Percentiles rank a stretch among this genome's conserved stretches.
phyloP scores from a whole-genome alignment of 2,113 vertebrate genomes.

The Sakesphorus luctuosus region DNA sequence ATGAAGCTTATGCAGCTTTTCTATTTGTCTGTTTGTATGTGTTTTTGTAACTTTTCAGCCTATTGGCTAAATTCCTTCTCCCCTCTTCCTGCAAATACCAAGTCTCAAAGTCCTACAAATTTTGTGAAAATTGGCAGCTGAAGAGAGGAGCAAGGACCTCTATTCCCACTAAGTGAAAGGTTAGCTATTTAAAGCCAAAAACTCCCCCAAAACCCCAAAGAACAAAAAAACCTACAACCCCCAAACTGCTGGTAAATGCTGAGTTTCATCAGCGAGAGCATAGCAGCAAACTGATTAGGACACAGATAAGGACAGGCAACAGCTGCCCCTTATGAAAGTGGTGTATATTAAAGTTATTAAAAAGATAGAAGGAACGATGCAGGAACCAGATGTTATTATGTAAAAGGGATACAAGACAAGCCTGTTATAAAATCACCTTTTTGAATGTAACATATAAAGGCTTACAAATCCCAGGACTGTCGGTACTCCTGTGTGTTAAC shows the following conservation, averaged over 20 bases:
- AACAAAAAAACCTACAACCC: rapidly evolving
- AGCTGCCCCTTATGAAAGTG: background rate
- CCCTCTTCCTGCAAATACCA: background rate
- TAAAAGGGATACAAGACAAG: background rate
- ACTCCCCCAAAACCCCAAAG: background rate
- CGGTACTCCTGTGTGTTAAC: too few species aligned
- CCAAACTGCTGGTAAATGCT: background rate
- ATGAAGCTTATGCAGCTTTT: background rate
- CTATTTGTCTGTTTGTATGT: background rate
- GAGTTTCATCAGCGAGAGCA: background rate
- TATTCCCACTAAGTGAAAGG: background rate
- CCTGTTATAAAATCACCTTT: background rate
- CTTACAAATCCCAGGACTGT: background rate
- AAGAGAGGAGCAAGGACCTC: background rate
- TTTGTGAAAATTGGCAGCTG: background rate
- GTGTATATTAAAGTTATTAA: background rate
- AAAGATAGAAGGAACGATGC: background rate
- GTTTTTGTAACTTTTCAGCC: background rate
- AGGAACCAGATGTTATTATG: background rate
- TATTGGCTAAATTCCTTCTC: background rate
- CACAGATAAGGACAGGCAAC: background rate
- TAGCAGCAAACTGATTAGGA: background rate
- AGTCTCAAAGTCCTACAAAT: background rate
- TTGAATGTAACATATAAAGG: background rate
- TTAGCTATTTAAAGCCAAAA: background rate